A percentile compares a stretch with the other conserved stretches of the same genome.
Evolutionary conservation across 1,140 invertebrate genomes (phyloP).

Genomic region (Pseudomyrmex sp.): DNA sequence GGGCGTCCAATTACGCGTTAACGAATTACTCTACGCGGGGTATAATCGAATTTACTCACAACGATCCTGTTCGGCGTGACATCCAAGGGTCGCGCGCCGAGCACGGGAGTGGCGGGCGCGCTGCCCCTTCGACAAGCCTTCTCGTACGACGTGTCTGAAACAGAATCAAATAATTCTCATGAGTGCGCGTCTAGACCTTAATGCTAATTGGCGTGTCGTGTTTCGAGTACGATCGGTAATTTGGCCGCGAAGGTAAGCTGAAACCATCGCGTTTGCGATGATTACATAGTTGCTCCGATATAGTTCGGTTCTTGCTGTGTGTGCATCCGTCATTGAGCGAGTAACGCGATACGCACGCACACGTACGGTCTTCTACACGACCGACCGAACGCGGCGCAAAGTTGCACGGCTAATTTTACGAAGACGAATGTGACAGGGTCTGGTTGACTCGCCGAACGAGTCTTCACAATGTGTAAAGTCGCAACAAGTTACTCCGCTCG

Average conservation of each 20-base stretch:
- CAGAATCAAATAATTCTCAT: constrained; percentile 70
- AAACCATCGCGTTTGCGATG: constrained; percentile 38
- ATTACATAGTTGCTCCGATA: constrained; percentile 33
- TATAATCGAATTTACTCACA: constrained; percentile 84
- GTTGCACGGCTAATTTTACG: not conserved
- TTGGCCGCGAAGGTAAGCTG: constrained; percentile 42
- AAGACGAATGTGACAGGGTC: too few relatives aligned
- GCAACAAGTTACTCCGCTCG: too few relatives aligned
- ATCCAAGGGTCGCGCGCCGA: constrained; percentile 88
- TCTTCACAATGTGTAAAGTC: too few relatives aligned
- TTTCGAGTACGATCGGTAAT: constrained; percentile 54
- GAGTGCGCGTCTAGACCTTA: constrained; percentile 17
- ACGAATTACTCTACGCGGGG: not conserved
- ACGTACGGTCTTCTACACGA: too few relatives aligned
- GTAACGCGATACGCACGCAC: constrained; percentile 42
- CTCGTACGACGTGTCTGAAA: constrained; percentile 95
- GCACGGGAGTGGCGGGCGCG: constrained; percentile 92
- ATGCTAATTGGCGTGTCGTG: constrained; percentile 59
- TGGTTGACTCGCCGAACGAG: too few relatives aligned
- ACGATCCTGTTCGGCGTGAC: constrained; percentile 90
- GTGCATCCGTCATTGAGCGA: constrained; percentile 27
- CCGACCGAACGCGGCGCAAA: too few relatives aligned
- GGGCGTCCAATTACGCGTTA: constrained; percentile 4
- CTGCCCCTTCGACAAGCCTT: constrained; percentile 94
- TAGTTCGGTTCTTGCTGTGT: not conserved